Evolutionary conservation across 2,888 invertebrate species (phyloP).

Genomic region (Eurytoma californica): DNA sequence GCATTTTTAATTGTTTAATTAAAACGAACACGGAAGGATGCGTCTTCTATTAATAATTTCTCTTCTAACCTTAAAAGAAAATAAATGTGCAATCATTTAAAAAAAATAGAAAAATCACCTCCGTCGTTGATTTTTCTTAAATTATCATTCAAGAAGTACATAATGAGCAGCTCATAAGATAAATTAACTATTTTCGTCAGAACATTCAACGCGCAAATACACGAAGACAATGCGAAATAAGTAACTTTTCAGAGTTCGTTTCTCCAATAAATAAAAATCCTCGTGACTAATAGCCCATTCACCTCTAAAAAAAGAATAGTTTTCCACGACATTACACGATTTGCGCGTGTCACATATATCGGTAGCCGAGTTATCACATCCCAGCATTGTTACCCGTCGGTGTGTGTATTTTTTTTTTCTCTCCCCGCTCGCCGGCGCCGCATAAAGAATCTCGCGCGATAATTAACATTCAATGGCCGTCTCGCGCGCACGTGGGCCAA

Average conservation of each 20-base stretch:
- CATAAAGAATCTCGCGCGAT: conserved; percentile 22
- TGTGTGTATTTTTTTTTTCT: conserved; percentile 17
- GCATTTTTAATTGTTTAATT: too few relatives aligned
- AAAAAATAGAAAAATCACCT: too few relatives aligned
- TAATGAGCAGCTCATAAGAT: neutral
- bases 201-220: too few relatives aligned
- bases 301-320: conserved; percentile 9
- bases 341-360: neutral
- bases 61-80: too few relatives aligned
- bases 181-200: neutral
- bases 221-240: too few relatives aligned
- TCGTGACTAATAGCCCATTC: conserved; percentile 34
- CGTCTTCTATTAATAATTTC: too few relatives aligned
- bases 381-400: conserved; percentile 24
- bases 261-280: conserved; percentile 4
- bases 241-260: neutral
- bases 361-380: conserved; percentile 34
- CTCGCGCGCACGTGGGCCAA: conserved; percentile 62
- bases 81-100: too few relatives aligned
- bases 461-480: conserved; percentile 61
- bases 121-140: too few relatives aligned
- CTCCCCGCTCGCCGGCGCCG: neutral
- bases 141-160: too few relatives aligned
- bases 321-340: conserved; percentile 1
- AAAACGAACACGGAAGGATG: too few relatives aligned